Evolutionary conservation across 2,113 vertebrate species (phyloP), one percentile per base, ranked within the genome.

Genomic region (Puffinus mauretanicus): DNA sequence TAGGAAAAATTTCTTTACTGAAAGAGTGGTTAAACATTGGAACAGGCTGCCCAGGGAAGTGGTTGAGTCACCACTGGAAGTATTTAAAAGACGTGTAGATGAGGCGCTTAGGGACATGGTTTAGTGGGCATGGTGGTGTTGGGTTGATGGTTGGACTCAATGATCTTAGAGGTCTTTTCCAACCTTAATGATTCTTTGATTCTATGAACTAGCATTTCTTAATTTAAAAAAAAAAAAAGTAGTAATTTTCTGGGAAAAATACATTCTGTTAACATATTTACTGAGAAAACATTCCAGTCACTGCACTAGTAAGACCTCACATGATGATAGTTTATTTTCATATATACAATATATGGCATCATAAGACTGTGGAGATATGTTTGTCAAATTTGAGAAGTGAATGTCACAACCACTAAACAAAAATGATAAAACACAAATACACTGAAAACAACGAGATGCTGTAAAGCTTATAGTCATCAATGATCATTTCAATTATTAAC

Each of bases 281-380:
- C 19, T 47, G 64, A 66, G 22, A 77, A 90, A 95, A 54, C 8
- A 75, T 52, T 70, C n/a, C 60, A 92, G 60, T 84, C 67, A 82
- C 46, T 76, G 19, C 20, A 40, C 6, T 73, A 72, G 5, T 81
- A 88, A 88, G 81, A 88, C 54, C 46, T 82, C 93, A 66, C 8
- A 82, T 38, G 19, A 51, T 16, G 11, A 70, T 2, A 6, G 49
- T 96, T 97, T 96, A 92, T 97, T 97, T 94, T 78, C 7, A 5
- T 82, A 69, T 86, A 75, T 72, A 69, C 42, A 86, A n/a, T 51
- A 72, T 57, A 92, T 27, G 91, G 55, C 13, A 71, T 92, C 11
- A 52, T 86, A n/a, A 88, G 18, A 88, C 22, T 82, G n/a, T 61
- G 42, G 34, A 86, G 40, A 72, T 71, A 65, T 0, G 3, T 76